Conservation (phyloP, 2,113 vertebrate species). For the Gobiocypris rarus region DNA sequence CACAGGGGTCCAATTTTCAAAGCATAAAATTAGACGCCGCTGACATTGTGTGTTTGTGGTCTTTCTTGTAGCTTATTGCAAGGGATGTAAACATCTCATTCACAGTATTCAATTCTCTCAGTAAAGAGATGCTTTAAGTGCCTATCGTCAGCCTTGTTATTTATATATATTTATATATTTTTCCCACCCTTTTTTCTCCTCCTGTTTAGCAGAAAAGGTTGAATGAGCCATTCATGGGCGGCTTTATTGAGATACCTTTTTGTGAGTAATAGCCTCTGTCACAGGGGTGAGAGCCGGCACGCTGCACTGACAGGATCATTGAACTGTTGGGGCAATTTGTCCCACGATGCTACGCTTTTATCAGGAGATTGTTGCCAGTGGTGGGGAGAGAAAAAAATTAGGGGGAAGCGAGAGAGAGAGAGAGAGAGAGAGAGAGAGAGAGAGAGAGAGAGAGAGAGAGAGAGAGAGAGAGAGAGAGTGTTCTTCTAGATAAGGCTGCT, state of each 20-base stretch:
- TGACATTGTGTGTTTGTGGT: not conserved
- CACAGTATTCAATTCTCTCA: not conserved
- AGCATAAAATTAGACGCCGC: not conserved
- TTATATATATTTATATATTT: conserved; percentile 53
- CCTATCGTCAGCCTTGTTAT: conserved; percentile 47
- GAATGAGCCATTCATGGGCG: conserved; percentile 54
- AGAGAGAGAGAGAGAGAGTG: conserved; percentile 28
- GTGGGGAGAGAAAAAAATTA: conserved; percentile 7
- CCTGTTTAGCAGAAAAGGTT: conserved; percentile 58
- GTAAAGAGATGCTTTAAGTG: conserved; percentile 35
- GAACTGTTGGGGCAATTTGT: conserved; percentile 59
- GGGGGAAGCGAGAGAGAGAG: not conserved
- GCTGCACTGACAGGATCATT: conserved; percentile 59
- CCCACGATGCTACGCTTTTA: conserved; percentile 53
- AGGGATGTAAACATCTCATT: not conserved
- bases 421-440: too few species aligned
- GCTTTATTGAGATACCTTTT: conserved; percentile 60
- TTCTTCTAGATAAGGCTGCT: too few species aligned
- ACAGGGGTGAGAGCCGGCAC: conserved; percentile 46
- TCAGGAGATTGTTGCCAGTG: conserved; percentile 47
- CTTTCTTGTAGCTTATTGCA: not conserved
- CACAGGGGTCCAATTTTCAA: conserved; percentile 5
- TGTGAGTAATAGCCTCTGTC: conserved; percentile 62
- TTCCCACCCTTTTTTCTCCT: conserved; percentile 39
- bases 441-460: too few species aligned